These are phyloP conservation scores for Chloropsis hardwickii DNA, from an alignment of 2,113 vertebrate species.

Conservation along the genomic window DNA sequence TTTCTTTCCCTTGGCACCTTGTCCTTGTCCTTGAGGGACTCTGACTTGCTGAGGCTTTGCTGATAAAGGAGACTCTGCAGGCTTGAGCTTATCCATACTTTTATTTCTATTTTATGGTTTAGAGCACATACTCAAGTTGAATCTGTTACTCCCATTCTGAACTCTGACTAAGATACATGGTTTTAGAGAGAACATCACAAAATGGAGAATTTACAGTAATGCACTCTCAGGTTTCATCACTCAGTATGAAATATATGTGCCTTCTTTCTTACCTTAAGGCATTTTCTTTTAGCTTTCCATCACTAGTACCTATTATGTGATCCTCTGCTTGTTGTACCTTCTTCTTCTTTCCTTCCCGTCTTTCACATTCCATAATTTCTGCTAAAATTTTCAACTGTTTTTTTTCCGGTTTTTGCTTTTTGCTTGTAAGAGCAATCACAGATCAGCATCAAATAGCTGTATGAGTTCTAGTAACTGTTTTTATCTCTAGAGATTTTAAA, in stretches of 20 bases:
- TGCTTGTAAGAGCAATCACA: not conserved
- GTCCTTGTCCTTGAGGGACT: not conserved
- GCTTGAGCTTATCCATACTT: not conserved
- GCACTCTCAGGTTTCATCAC: not conserved
- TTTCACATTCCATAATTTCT: not conserved
- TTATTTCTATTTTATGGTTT: not conserved
- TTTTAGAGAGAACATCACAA: not conserved
- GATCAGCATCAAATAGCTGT: not conserved
- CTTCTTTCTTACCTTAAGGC: not conserved
- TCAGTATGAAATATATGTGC: not conserved
- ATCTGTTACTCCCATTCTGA: not conserved
- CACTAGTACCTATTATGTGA: not conserved
- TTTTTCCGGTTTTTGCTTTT: not conserved
- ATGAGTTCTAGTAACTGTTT: not conserved
- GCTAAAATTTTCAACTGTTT: not conserved
- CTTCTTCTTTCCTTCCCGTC: not conserved
- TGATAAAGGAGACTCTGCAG: not conserved
- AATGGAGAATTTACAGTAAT: not conserved
- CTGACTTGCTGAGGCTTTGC: not conserved
- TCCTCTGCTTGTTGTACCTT: not conserved
- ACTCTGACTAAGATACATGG: not conserved
- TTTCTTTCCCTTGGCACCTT: not conserved
- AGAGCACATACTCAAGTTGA: not conserved
- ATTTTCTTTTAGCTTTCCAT: not conserved
- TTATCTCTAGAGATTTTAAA: conserved; percentile 21